Percentiles rank a stretch among this genome's conserved stretches.
Evolutionary conservation across 2,113 vertebrate species (phyloP).

Genomic region (Microcebus ravelobensis): DNA sequence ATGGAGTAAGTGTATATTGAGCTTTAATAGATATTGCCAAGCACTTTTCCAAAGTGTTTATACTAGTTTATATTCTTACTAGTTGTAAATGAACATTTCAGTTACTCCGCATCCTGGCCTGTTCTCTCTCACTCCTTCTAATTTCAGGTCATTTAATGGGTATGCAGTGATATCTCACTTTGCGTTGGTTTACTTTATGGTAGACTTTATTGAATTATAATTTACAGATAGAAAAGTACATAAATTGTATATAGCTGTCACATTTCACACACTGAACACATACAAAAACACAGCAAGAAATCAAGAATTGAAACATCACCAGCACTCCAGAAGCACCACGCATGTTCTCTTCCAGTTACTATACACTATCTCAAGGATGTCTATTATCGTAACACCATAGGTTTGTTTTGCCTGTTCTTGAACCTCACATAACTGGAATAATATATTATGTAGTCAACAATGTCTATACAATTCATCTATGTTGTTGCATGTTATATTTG

Average conservation of each 20-base stretch:
- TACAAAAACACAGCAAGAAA: not conserved
- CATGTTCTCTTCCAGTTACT: not conserved
- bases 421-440: conserved; percentile 46
- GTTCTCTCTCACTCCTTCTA: not conserved
- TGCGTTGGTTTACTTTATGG: conserved; percentile 29
- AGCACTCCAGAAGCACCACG: not conserved
- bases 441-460: not conserved
- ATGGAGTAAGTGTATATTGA: not conserved
- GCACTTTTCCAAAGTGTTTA: not conserved
- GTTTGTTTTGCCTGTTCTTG: conserved; percentile 1
- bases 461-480: not conserved
- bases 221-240: conserved; percentile 20
- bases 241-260: not conserved
- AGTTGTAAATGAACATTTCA: conserved; percentile 22
- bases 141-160: not conserved
- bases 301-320: conserved; percentile 20
- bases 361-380: not conserved
- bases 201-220: not conserved
- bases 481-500: conserved; percentile 53
- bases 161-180: conserved; percentile 6
- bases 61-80: not conserved
- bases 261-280: conserved; percentile 22
- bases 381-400: not conserved
- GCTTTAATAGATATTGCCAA: conserved; percentile 31
- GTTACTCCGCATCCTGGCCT: not conserved